Base-by-base conservation (phyloP, 2,888 invertebrate species). In the Apotomis capreana region DNA sequence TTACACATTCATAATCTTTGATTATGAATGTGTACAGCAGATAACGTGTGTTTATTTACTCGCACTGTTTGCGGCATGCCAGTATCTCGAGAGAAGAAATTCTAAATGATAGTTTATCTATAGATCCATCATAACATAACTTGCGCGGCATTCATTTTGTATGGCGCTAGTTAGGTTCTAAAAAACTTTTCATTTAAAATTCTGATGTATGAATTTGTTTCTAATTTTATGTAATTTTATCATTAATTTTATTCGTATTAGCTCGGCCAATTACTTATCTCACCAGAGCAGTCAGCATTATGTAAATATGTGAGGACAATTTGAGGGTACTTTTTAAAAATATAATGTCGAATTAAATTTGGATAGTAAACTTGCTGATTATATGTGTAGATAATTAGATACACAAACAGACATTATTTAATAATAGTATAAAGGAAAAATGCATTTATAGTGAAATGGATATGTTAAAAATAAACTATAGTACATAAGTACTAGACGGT, bases 1-100 rank as follows among this genome's bases (percentile, higher is more conserved):
- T 15, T 68, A 72, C 58, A 51, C 68, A 68, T 68, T 68, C 37
- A 63, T 72, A 63, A 72, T 68, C 68, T 68, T 46, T 68, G 68
- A 68, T 72, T 63, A 72, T 63, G 37, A 68, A 68, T 68, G 68
- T 51, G 58, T 72, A 68, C 37, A 9, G n/a, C 37, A 72, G 68
- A 68, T 72, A 72, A 9, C 62, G 46, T 37, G 52, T 72, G 72
- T 68, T 72, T 72, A 68, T 72, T 72, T 72, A 72, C 72, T 71
- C 52, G 61, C 44, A 10, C 51, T 70, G 52, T 54, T 37, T 44
- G 40, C 57, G 46, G n/a, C 44, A 54, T 52, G 58, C 1, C 36
- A 12, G 12, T 63, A 70, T 59, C 65, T 54, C 12, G 12, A 60
- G 60, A 46, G n/a, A 52, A 37, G 6, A 46, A 46, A 62, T 60